Percentiles rank a stretch among this genome's conserved stretches.
phyloP scores from a whole-genome alignment of 2,797 vertebrate genomes.

The Tamandua tetradactyla region DNA sequence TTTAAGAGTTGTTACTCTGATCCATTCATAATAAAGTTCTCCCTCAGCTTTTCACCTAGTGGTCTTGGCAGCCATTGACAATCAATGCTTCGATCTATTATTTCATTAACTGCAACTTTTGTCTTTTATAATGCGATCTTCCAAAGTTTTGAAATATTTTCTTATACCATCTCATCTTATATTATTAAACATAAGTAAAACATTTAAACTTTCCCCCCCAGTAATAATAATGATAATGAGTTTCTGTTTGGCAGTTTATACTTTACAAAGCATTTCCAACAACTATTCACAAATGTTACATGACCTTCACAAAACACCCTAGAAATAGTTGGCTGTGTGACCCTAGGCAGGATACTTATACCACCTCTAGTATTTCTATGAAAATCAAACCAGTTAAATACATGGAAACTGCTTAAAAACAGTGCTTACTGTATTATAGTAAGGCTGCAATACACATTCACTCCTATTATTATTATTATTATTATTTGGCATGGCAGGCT shows the following conservation, averaged over 20 bases:
- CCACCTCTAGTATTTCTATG: background rate
- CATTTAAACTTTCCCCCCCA: background rate
- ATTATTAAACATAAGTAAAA: constrained; percentile 14
- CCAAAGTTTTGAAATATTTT: constrained; percentile 25
- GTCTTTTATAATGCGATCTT: background rate
- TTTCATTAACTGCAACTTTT: background rate
- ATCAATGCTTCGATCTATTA: background rate
- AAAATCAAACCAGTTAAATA: constrained; percentile 35
- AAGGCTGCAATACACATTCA: background rate
- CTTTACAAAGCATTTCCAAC: constrained; percentile 23
- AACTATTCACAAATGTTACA: background rate
- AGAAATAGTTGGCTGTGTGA: background rate
- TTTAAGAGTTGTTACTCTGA: background rate
- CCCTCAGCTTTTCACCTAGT: background rate
- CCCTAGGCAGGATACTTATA: background rate
- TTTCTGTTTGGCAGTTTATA: background rate
- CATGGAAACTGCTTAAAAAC: background rate
- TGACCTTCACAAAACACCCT: background rate
- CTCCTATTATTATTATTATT: background rate
- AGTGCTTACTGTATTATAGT: background rate
- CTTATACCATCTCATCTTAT: background rate
- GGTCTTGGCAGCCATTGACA: background rate
- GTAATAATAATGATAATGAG: background rate
- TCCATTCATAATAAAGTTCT: background rate
- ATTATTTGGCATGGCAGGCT: too few relatives aligned